Conservation (phyloP, 2,797 vertebrate genomes). For the Cirrhinus molitorella region DNA sequence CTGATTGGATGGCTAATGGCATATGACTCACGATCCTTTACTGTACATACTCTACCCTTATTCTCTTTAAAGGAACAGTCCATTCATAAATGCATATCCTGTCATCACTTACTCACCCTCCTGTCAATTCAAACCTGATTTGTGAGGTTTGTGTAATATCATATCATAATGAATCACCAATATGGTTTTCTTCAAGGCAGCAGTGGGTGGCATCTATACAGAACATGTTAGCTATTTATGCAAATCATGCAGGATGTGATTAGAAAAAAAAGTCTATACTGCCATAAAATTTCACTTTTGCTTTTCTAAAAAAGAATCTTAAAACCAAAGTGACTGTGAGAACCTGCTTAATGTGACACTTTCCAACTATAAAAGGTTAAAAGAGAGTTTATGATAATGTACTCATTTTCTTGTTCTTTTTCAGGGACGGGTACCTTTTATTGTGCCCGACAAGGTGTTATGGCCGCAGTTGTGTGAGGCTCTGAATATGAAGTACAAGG, state of each 20-base stretch:
- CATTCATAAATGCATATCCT: not conserved
- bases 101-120: not conserved
- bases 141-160: not conserved
- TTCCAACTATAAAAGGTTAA: not conserved
- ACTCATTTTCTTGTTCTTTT: not conserved
- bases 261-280: too few relatives aligned
- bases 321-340: not conserved
- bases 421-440: conserved; percentile 92
- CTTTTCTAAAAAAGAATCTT: not conserved
- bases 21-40: conserved; percentile 23
- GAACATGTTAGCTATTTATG: not conserved
- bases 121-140: not conserved
- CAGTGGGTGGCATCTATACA: not conserved
- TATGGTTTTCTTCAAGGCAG: conserved; percentile 20
- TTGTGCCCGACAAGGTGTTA: conserved; percentile 92
- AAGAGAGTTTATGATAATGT: not conserved
- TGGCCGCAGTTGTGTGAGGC: conserved; percentile 95
- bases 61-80: not conserved
- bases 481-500: conserved; percentile 96
- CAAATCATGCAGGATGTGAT: conserved; percentile 5
- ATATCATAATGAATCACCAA: not conserved
- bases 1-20: conserved; percentile 17
- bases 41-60: not conserved
- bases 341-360: not conserved
- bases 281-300: not conserved